Conservation (phyloP, 2,888 invertebrate genomes). For the Pterobdella sp. region DNA sequence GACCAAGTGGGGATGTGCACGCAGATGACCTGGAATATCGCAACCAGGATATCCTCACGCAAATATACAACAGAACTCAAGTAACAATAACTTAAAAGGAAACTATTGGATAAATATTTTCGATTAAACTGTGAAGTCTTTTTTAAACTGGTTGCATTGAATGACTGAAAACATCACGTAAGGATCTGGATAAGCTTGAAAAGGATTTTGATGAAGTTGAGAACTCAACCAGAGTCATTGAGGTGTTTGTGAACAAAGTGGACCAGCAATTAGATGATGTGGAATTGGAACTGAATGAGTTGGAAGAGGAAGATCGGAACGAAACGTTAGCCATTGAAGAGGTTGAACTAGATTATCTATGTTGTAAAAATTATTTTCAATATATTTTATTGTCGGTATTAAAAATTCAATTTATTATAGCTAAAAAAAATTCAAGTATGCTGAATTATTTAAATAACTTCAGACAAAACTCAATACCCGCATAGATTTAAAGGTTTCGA, state of each 20-base stretch:
- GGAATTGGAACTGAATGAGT: not conserved
- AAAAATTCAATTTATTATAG: too few species aligned
- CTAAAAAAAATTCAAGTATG: too few species aligned
- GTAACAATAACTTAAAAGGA: not conserved
- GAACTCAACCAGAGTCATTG: not conserved
- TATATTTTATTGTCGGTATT: too few species aligned
- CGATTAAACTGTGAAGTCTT: too few species aligned
- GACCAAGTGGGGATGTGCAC: not conserved
- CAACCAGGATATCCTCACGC: not conserved
- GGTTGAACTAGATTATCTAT: too few species aligned
- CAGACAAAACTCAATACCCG: too few species aligned
- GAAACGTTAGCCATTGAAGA: not conserved
- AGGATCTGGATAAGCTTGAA: not conserved
- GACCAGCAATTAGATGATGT: not conserved
- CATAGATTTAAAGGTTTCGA: too few species aligned
- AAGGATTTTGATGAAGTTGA: not conserved
- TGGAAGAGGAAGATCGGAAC: not conserved
- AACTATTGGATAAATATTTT: too few species aligned
- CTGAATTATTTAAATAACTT: too few species aligned
- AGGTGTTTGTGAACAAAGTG: not conserved
- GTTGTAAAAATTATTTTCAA: too few species aligned
- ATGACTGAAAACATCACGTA: too few species aligned
- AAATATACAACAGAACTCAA: not conserved
- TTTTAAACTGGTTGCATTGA: too few species aligned
- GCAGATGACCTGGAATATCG: constrained; percentile 8